Evolutionary conservation across 2,888 invertebrate species (phyloP).

Genomic region (Drosophila vallismaia): DNA sequence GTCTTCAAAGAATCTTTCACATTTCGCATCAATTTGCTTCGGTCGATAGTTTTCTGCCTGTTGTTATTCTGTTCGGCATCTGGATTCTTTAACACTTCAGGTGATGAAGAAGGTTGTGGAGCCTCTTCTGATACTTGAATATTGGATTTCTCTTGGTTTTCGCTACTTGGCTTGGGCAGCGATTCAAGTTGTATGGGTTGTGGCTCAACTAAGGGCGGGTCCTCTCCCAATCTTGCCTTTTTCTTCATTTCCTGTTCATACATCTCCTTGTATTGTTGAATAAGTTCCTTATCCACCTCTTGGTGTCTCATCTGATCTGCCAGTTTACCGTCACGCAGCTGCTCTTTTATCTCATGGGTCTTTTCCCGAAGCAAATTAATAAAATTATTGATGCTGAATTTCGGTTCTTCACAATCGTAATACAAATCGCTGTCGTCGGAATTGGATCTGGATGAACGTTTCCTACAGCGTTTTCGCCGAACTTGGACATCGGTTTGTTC

Average conservation of each 20-base stretch:
- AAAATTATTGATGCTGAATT: neutral
- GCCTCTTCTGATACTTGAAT: neutral
- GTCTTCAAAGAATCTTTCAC: neutral
- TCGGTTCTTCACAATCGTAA: constrained; percentile 4
- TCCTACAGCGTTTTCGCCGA: too few relatives aligned
- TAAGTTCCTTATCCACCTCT: neutral
- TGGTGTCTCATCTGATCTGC: constrained; percentile 1
- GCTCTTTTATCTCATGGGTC: constrained; percentile 1
- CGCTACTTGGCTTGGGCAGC: neutral
- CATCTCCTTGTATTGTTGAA: neutral
- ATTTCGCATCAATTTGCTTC: neutral
- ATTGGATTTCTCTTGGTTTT: neutral
- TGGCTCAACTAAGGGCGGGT: neutral
- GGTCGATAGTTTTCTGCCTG: too few relatives aligned
- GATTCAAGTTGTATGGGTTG: neutral
- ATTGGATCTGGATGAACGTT: neutral
- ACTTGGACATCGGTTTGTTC: too few relatives aligned
- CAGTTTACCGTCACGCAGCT: constrained; percentile 11
- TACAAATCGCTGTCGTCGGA: neutral
- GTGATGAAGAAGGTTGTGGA: neutral
- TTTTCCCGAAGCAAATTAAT: constrained; percentile 2
- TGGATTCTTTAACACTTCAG: too few relatives aligned
- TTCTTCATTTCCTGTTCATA: neutral
- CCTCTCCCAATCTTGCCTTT: neutral
- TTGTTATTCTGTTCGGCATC: too few relatives aligned